These are phyloP conservation scores for Gymnocephalus cernua DNA, from an alignment of 2,113 vertebrate genomes.

Conservation along the genomic window DNA sequence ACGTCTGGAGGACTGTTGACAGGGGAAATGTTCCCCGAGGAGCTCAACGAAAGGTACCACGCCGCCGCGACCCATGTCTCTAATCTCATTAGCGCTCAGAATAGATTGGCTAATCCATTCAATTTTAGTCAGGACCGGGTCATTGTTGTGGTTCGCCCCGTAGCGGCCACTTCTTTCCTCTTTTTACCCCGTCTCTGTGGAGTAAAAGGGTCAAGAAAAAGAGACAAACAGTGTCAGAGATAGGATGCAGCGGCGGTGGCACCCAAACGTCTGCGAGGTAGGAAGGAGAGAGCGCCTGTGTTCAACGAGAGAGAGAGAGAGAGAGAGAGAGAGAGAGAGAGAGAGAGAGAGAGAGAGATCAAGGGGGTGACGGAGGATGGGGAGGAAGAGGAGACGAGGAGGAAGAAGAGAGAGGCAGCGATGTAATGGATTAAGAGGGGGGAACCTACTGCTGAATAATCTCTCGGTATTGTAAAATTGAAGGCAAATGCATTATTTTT, in stretches of 20 bases:
- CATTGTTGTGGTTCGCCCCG: conserved; percentile 75
- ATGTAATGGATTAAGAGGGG: conserved; percentile 57
- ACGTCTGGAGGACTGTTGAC: conserved; percentile 72
- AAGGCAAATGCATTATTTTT: neutral
- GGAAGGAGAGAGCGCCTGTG: conserved; percentile 65
- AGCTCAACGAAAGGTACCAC: conserved; percentile 75
- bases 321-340: conserved; percentile 16
- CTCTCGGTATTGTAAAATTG: conserved; percentile 24
- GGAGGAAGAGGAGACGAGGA: conserved; percentile 7
- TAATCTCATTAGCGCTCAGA: conserved; percentile 89
- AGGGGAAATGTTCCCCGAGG: conserved; percentile 72
- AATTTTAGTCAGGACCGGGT: conserved; percentile 78
- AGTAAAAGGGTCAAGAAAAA: conserved; percentile 34
- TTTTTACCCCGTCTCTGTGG: conserved; percentile 15
- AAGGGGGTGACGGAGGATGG: conserved; percentile 38
- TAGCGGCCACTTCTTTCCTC: conserved; percentile 63
- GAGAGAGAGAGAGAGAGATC: conserved; percentile 33
- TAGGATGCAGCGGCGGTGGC: conserved; percentile 68
- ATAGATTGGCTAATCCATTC: conserved; percentile 86
- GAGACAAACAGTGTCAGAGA: conserved; percentile 50
- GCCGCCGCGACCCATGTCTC: conserved; percentile 80
- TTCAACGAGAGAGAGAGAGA: conserved; percentile 36
- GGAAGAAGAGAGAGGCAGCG: conserved; percentile 45
- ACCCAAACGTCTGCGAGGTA: conserved; percentile 74
- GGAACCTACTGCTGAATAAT: conserved; percentile 48